phyloP scores from a whole-genome alignment of 2,113 vertebrate species.

The Garra rufa region DNA sequence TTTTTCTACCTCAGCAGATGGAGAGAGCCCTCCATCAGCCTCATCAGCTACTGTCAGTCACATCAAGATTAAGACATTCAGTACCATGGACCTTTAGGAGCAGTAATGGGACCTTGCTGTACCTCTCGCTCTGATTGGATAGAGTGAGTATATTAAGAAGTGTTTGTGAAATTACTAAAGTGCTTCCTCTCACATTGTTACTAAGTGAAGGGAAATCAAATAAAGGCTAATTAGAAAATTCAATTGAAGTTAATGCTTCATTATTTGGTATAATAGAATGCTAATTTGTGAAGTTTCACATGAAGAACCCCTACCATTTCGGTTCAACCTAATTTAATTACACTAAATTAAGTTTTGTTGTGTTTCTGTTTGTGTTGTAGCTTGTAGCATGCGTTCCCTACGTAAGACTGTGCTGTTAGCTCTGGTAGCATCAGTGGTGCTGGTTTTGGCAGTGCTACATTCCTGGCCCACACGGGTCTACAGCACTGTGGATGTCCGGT shows the following conservation, averaged over 20 bases:
- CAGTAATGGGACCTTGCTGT: constrained; percentile 61
- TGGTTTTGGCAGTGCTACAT: constrained; percentile 55
- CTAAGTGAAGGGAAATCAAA: neutral
- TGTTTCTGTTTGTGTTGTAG: constrained; percentile 51
- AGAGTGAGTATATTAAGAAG: constrained; percentile 57
- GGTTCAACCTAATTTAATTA: neutral
- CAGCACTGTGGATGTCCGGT: constrained; percentile 62
- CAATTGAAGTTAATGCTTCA: neutral
- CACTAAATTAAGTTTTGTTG: neutral
- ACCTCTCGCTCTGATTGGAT: constrained; percentile 65
- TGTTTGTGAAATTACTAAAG: neutral
- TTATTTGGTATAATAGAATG: neutral
- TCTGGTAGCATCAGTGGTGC: constrained; percentile 63
- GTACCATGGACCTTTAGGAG: constrained; percentile 61
- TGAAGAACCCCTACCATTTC: neutral
- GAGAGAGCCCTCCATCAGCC: constrained; percentile 36
- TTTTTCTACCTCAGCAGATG: constrained; percentile 61
- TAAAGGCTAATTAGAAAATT: neutral
- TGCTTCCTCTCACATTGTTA: neutral
- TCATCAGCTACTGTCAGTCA: constrained; percentile 37
- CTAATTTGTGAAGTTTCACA: constrained; percentile 2
- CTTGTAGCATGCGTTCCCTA: constrained; percentile 69
- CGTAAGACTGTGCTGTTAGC: constrained; percentile 61
- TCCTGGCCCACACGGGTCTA: constrained; percentile 53
- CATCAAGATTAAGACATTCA: constrained; percentile 28